Conservation (phyloP, 2,797 vertebrate genomes). For the Sebastes elongatus region DNA sequence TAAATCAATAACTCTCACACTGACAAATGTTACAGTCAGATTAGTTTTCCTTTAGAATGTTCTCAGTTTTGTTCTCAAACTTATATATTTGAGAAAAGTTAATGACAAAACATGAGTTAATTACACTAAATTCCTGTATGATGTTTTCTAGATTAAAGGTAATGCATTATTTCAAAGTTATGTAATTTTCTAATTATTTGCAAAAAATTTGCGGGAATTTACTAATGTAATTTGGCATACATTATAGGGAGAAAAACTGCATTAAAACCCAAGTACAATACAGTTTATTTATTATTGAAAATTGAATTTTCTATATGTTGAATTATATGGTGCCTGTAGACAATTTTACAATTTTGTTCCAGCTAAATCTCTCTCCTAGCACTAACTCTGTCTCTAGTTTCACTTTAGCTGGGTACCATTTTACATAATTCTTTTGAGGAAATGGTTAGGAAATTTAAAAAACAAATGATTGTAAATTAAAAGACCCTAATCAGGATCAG, state of each 20-base stretch:
- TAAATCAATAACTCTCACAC: background rate
- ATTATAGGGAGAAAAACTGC: background rate
- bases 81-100: background rate
- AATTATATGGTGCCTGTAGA: background rate
- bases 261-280: background rate
- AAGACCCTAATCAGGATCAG: background rate
- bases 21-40: background rate
- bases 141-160: background rate
- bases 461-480: background rate
- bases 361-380: background rate
- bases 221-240: fast-evolving
- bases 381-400: background rate
- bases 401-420: background rate
- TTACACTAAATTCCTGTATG: background rate
- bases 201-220: fast-evolving
- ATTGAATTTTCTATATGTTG: background rate
- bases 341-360: background rate
- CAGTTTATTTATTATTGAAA: background rate
- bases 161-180: background rate
- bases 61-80: no score
- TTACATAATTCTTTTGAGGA: background rate
- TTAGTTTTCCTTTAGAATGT: background rate
- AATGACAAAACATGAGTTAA: background rate
- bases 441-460: background rate
- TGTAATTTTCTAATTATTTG: background rate